Evolutionary conservation across 64 coral and sea anemone genomes (phyloP).

Genomic region (Montipora efflorescens): DNA sequence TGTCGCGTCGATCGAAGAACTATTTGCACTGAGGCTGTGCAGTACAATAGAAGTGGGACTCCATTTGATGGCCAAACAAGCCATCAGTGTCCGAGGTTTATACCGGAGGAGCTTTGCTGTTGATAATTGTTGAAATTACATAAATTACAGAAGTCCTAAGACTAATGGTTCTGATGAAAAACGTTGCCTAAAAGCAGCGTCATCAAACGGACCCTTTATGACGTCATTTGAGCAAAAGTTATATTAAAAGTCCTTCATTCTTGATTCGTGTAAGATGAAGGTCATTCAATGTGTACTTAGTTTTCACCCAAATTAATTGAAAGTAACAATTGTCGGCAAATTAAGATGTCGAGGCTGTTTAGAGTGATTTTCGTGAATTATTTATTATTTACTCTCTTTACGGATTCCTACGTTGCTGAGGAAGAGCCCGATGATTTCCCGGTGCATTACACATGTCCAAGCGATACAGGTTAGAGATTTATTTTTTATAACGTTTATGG

Average conservation of each 20-base stretch:
- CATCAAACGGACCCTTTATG: conserved; percentile 3
- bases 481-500: no score
- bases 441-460: background rate
- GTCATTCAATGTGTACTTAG: background rate
- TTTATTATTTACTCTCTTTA: background rate
- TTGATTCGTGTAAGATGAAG: background rate
- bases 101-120: no score
- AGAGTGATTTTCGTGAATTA: background rate
- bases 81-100: no score
- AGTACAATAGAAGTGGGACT: no score
- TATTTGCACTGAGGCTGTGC: no score
- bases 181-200: background rate
- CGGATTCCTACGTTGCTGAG: background rate
- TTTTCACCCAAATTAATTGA: background rate
- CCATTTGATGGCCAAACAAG: no score
- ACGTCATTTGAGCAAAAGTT: background rate
- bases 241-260: background rate
- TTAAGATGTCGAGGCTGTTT: background rate
- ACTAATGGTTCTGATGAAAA: no score
- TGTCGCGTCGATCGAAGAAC: no score
- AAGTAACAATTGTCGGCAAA: background rate
- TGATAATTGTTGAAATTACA: no score
- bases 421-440: background rate
- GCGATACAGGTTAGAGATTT: background rate
- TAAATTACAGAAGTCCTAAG: background rate